phyloP scores from a whole-genome alignment of 2,113 vertebrate species.

The Neogale vison region DNA sequence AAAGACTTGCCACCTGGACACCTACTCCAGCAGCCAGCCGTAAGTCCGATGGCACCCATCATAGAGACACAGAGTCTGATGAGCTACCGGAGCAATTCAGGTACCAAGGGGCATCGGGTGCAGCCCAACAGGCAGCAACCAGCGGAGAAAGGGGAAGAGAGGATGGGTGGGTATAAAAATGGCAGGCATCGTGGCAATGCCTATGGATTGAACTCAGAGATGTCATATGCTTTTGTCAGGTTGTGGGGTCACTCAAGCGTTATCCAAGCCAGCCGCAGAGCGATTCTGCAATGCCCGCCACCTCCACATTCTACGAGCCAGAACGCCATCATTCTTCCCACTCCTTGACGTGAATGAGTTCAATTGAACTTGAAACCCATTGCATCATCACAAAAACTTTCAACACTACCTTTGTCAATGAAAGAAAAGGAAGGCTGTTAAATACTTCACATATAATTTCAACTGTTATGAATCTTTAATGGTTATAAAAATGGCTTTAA shows the following conservation, averaged over 20 bases:
- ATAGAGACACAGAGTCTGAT: not conserved
- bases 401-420: conserved; percentile 56
- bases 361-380: conserved; percentile 29
- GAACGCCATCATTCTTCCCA: not conserved
- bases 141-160: not conserved
- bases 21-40: not conserved
- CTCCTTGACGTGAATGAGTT: not conserved
- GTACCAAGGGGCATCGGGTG: accelerated
- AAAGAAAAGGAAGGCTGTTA: conserved; percentile 61
- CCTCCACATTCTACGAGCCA: not conserved
- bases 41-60: not conserved
- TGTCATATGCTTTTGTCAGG: not conserved
- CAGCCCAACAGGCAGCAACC: not conserved
- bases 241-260: not conserved
- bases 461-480: conserved; percentile 69
- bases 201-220: not conserved
- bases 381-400: conserved; percentile 48
- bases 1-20: not conserved
- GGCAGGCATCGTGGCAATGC: too few relatives aligned
- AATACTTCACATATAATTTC: conserved; percentile 70
- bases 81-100: not conserved
- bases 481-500: conserved; percentile 70
- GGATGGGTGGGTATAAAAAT: too few relatives aligned
- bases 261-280: not conserved
- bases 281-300: not conserved